Percentiles rank a stretch among this genome's conserved stretches.
Conservation (phyloP, 2,888 invertebrate genomes). For the Gastrophysa polygoni region DNA sequence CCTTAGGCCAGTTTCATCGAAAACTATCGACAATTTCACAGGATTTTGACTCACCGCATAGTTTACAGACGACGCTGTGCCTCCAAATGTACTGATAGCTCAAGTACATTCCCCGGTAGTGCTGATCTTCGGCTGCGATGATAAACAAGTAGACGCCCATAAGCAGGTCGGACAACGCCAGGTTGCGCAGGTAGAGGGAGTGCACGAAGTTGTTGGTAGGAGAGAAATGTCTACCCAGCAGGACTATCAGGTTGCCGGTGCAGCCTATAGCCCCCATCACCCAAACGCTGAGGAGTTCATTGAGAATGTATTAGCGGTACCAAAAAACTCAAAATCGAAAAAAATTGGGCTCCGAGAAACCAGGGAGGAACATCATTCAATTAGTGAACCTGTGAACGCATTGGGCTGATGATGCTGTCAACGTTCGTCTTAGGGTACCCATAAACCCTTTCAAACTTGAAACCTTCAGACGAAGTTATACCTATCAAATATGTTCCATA, state of each 20-base stretch:
- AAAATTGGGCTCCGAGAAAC: no score
- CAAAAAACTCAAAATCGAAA: background rate
- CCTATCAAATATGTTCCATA: no score
- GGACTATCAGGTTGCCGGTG: conserved; percentile 64
- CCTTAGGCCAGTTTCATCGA: background rate
- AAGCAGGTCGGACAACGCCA: conserved; percentile 66
- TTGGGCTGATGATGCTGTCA: no score
- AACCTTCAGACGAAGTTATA: no score
- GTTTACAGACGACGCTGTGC: conserved; percentile 62
- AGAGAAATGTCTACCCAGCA: conserved; percentile 62
- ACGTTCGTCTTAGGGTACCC: no score
- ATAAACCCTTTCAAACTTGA: no score
- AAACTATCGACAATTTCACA: background rate
- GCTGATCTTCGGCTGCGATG: conserved; percentile 63
- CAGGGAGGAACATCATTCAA: no score
- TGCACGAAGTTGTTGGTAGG: conserved; percentile 65
- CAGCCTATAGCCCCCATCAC: conserved; percentile 65
- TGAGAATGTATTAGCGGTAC: background rate
- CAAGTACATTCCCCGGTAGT: conserved; percentile 63
- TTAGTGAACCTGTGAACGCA: no score
- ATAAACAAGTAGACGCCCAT: conserved; percentile 68
- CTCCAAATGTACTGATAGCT: conserved; percentile 65
- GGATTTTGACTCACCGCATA: conserved; percentile 59
- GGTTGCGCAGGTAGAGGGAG: conserved; percentile 66
- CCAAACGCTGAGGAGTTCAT: conserved; percentile 62